phyloP scores from a whole-genome alignment of 2,888 invertebrate species.

The Diloba caeruleocephala region DNA sequence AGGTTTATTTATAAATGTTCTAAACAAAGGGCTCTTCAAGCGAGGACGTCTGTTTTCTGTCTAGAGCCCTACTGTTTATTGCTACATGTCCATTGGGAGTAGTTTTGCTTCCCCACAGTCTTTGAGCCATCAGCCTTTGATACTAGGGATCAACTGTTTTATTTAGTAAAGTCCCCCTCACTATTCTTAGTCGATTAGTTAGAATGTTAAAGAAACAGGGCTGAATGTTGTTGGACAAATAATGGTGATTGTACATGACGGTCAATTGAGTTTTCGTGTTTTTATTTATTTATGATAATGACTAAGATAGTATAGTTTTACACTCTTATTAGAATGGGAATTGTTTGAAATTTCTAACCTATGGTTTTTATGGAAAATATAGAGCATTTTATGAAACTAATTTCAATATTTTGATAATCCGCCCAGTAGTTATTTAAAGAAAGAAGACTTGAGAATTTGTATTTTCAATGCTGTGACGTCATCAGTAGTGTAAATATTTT shows the following conservation, averaged over 20 bases:
- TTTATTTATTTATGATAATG: conserved; percentile 24
- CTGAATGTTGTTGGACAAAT: conserved; percentile 35
- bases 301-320: conserved; percentile 27
- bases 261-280: conserved; percentile 34
- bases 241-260: conserved; percentile 34
- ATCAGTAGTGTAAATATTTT: too few relatives aligned
- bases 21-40: conserved; percentile 78
- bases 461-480: too few relatives aligned
- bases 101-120: conserved; percentile 66
- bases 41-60: conserved; percentile 82
- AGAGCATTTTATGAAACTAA: conserved; percentile 27
- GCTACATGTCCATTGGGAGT: conserved; percentile 72
- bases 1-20: conserved; percentile 77
- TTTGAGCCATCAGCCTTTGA: conserved; percentile 64
- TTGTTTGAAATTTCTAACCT: too few relatives aligned
- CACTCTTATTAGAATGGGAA: conserved; percentile 11
- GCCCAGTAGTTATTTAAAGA: too few relatives aligned
- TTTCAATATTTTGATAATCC: too few relatives aligned
- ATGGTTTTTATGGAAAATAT: conserved; percentile 17
- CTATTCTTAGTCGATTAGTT: conserved; percentile 41
- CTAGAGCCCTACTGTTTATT: conserved; percentile 80
- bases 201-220: conserved; percentile 28
- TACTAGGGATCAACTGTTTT: conserved; percentile 61
- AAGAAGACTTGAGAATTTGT: too few relatives aligned
- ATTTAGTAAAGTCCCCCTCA: conserved; percentile 49